Evolutionary conservation across 2,113 vertebrate genomes (phyloP).

Genomic region (Chaetodon auriga): DNA sequence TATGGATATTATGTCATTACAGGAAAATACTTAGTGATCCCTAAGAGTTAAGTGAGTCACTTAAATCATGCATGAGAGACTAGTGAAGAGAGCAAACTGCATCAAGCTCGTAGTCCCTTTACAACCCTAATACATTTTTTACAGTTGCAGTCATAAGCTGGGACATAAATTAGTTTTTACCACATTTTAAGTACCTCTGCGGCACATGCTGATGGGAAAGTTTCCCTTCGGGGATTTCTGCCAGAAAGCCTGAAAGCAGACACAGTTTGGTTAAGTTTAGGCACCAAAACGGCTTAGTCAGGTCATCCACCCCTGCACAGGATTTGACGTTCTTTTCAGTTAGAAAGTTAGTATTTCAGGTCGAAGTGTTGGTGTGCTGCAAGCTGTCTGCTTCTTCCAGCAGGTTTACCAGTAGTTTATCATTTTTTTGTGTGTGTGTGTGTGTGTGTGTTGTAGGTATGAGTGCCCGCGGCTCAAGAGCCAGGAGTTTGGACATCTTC

Average conservation of each 20-base stretch:
- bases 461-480: slow-evolving; percentile 90
- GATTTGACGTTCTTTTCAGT: too few relatives aligned
- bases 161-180: slow-evolving; percentile 9
- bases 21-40: slow-evolving; percentile 36
- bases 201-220: neutral
- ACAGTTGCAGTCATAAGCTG: slow-evolving; percentile 28
- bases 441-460: slow-evolving; percentile 84
- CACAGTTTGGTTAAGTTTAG: too few relatives aligned
- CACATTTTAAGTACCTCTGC: slow-evolving; percentile 12
- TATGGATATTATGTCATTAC: slow-evolving; percentile 39
- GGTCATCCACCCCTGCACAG: too few relatives aligned
- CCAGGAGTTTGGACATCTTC: slow-evolving; percentile 73
- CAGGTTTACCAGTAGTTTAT: slow-evolving; percentile 8
- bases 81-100: slow-evolving; percentile 29
- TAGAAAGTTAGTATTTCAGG: too few relatives aligned
- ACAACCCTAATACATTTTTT: slow-evolving; percentile 29
- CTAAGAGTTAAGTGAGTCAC: slow-evolving; percentile 44
- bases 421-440: neutral
- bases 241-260: too few relatives aligned
- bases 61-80: slow-evolving; percentile 55
- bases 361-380: too few relatives aligned
- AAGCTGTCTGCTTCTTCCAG: too few relatives aligned
- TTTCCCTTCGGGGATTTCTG: too few relatives aligned
- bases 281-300: too few relatives aligned
- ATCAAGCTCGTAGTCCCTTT: slow-evolving; percentile 13